A percentile compares a stretch with the other conserved stretches of the same genome.
phyloP scores from a whole-genome alignment of 2,888 invertebrate genomes.

The Unio delphinus region DNA sequence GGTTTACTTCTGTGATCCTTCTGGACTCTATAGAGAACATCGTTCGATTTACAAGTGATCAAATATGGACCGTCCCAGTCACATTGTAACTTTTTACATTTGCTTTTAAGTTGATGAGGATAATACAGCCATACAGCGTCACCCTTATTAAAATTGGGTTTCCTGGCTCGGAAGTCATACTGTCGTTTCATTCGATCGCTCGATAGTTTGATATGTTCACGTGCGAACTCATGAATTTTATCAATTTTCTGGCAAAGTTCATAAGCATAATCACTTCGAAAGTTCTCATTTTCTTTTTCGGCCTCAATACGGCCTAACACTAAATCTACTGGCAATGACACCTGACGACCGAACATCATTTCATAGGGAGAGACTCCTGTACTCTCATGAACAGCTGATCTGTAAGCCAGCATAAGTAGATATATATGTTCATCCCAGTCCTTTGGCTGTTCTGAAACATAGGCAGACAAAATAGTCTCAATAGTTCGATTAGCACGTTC shows the following conservation, averaged over 20 bases:
- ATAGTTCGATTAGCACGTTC: no score
- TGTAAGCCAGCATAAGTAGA: constrained; percentile 23
- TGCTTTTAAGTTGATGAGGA: constrained; percentile 10
- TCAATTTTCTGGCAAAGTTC: constrained; percentile 76
- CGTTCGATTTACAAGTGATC: constrained; percentile 6
- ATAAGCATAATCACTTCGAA: constrained; percentile 20
- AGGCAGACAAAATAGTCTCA: no score
- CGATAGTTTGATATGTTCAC: constrained; percentile 23
- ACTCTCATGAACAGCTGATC: constrained; percentile 17
- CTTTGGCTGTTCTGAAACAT: neutral
- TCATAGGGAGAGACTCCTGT: constrained; percentile 16
- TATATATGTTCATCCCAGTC: constrained; percentile 22
- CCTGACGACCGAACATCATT: constrained; percentile 19
- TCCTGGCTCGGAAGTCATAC: constrained; percentile 15
- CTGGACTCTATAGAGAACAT: constrained; percentile 11
- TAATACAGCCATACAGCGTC: constrained; percentile 23
- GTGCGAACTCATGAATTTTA: constrained; percentile 78
- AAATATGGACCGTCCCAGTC: constrained; percentile 27
- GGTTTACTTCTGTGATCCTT: neutral
- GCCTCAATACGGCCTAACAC: constrained; percentile 11
- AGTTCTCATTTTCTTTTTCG: neutral
- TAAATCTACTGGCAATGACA: constrained; percentile 17
- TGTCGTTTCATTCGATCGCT: constrained; percentile 13
- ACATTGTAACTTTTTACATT: constrained; percentile 9
- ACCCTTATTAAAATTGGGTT: constrained; percentile 3